A percentile compares a stretch with the other conserved stretches of the same genome.
phyloP scores from a whole-genome alignment of 1,140 invertebrate genomes.

The Apis florea region DNA sequence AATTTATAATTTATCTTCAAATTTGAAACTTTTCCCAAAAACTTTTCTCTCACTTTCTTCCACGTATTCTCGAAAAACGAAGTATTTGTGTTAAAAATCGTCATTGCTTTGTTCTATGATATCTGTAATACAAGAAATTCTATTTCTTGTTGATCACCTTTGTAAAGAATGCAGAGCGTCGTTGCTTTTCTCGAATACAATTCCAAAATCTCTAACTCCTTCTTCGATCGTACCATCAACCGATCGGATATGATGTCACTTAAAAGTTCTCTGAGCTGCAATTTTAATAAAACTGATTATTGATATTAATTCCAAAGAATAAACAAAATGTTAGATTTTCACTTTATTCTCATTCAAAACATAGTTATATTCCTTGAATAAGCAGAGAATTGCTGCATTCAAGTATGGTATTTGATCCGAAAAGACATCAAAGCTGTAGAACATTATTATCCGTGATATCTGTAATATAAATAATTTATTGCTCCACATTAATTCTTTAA shows the following conservation, averaged over 20 bases:
- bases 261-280: background rate
- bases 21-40: no score
- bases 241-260: background rate
- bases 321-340: background rate
- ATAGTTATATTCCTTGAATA: background rate
- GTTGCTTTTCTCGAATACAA: background rate
- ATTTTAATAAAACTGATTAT: background rate
- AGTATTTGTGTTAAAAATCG: no score
- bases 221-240: background rate
- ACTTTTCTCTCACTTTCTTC: no score
- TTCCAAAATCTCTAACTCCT: background rate
- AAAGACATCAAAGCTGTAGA: background rate
- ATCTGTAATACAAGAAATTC: no score
- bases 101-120: no score
- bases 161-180: background rate
- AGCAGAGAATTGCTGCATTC: rapidly evolving
- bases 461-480: background rate
- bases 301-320: no score
- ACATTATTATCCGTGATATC: background rate
- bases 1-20: no score
- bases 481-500: no score
- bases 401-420: background rate
- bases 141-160: background rate
- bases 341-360: background rate
- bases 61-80: no score